These are phyloP conservation scores for Neolamprologus hecqui DNA, from an alignment of 2,113 vertebrate species.

Conservation along the genomic window DNA sequence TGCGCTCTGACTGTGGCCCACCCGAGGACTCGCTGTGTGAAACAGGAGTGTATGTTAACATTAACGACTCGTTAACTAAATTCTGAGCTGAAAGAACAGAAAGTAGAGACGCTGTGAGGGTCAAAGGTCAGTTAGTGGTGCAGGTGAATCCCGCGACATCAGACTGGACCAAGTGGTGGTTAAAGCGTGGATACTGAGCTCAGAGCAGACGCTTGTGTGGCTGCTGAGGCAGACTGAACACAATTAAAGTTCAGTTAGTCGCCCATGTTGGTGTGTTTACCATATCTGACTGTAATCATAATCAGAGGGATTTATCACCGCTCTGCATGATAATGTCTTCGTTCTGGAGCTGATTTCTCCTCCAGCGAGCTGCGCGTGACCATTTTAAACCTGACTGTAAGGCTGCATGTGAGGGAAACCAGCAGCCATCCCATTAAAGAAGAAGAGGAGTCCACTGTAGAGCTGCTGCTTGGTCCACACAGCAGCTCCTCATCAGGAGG, in stretches of 20 bases:
- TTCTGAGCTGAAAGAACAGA: not conserved
- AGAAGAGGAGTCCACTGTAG: fast-evolving
- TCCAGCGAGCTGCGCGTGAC: fast-evolving
- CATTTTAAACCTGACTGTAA: fast-evolving
- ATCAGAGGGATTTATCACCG: not conserved
- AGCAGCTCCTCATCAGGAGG: slow-evolving; percentile 1
- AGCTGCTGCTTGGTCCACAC: not conserved
- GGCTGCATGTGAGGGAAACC: not conserved
- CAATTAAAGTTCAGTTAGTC: not conserved
- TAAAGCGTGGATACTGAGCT: not conserved
- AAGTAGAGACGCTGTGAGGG: not conserved
- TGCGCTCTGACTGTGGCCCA: not conserved
- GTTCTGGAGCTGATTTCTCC: not conserved
- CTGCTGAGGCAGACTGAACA: not conserved
- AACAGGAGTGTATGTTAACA: fast-evolving
- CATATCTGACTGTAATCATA: not conserved
- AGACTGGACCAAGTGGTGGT: not conserved
- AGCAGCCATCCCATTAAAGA: not conserved
- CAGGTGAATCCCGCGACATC: not conserved
- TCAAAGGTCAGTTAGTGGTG: not conserved
- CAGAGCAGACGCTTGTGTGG: not conserved
- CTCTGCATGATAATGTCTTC: not conserved
- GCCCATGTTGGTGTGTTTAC: not conserved
- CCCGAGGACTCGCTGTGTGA: not conserved
- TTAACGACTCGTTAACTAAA: not conserved